A percentile compares a stretch with the other conserved stretches of the same genome.
phyloP scores from a whole-genome alignment of 2,888 invertebrate species.

The Coecobrya sp. region DNA sequence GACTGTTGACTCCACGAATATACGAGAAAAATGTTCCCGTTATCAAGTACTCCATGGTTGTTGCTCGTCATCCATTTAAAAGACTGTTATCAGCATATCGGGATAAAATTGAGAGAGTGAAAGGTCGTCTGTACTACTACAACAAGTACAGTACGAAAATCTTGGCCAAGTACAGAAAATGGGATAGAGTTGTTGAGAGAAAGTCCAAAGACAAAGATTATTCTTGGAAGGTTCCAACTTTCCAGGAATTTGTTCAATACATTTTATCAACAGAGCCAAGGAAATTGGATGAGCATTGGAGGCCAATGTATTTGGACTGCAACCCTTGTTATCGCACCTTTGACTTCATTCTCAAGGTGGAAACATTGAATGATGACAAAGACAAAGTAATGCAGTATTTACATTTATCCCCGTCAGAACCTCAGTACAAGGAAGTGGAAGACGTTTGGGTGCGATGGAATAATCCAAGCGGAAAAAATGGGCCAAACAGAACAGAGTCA shows the following conservation, averaged over 20 bases:
- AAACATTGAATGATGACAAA: slow-evolving; percentile 82
- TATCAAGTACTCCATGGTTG: slow-evolving; percentile 80
- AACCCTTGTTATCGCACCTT: slow-evolving; percentile 83
- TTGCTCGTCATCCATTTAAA: slow-evolving; percentile 86
- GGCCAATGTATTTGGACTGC: slow-evolving; percentile 84
- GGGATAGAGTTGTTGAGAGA: neutral
- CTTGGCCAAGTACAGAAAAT: slow-evolving; percentile 70
- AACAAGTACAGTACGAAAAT: slow-evolving; percentile 82
- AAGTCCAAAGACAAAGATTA: slow-evolving; percentile 8
- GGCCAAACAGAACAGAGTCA: slow-evolving; percentile 56
- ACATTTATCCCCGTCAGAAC: slow-evolving; percentile 27
- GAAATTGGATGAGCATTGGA: slow-evolving; percentile 85
- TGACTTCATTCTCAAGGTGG: slow-evolving; percentile 85
- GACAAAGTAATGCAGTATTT: slow-evolving; percentile 79
- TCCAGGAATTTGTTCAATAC: slow-evolving; percentile 84
- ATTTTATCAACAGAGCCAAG: slow-evolving; percentile 73
- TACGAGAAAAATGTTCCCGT: slow-evolving; percentile 41
- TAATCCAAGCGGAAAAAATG: slow-evolving; percentile 74
- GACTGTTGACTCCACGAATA: slow-evolving; percentile 72
- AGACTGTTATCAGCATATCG: slow-evolving; percentile 84
- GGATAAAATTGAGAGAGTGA: slow-evolving; percentile 85
- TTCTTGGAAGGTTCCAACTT: slow-evolving; percentile 78
- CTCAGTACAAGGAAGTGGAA: slow-evolving; percentile 74
- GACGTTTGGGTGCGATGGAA: slow-evolving; percentile 83
- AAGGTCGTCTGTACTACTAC: slow-evolving; percentile 83